phyloP scores from a whole-genome alignment of 64 coral and sea anemone species.

The Platygyra sinensis region DNA sequence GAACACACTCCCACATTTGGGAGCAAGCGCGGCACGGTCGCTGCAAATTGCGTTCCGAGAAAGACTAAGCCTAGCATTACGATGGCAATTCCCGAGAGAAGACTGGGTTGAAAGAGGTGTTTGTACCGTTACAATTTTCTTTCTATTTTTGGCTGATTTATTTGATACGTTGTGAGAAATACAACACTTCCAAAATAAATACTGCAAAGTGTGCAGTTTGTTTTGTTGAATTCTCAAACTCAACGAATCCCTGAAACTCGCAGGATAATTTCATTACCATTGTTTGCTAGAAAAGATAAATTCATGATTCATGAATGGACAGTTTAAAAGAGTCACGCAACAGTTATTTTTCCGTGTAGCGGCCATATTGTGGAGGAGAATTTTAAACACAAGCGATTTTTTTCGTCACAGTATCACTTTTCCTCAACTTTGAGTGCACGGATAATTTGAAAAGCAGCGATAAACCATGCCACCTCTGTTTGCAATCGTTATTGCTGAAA shows the following conservation, averaged over 20 bases:
- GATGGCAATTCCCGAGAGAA: too few relatives aligned
- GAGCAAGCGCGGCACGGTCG: too few relatives aligned
- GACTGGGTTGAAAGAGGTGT: too few relatives aligned
- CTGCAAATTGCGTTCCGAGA: neutral
- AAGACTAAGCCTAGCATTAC: neutral
- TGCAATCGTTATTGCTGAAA: slow-evolving; percentile 5
- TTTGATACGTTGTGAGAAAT: neutral
- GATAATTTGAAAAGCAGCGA: too few relatives aligned
- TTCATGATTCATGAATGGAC: neutral
- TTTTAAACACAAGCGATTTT: neutral
- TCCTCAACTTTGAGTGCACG: neutral
- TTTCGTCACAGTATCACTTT: neutral
- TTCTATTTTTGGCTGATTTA: neutral
- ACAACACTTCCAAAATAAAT: too few relatives aligned
- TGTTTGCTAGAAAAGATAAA: neutral
- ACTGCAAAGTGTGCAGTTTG: too few relatives aligned
- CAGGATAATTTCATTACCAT: neutral
- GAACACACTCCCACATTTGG: too few relatives aligned
- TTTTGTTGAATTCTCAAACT: too few relatives aligned
- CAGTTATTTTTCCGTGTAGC: neutral
- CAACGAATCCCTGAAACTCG: too few relatives aligned
- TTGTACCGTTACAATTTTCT: too few relatives aligned
- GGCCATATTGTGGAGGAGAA: neutral
- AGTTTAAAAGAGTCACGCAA: neutral
- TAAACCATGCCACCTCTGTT: slow-evolving; percentile 18